A percentile compares a stretch with the other conserved stretches of the same genome.
Conservation (phyloP, 2,113 vertebrate species). For the Mus musculus region DNA sequence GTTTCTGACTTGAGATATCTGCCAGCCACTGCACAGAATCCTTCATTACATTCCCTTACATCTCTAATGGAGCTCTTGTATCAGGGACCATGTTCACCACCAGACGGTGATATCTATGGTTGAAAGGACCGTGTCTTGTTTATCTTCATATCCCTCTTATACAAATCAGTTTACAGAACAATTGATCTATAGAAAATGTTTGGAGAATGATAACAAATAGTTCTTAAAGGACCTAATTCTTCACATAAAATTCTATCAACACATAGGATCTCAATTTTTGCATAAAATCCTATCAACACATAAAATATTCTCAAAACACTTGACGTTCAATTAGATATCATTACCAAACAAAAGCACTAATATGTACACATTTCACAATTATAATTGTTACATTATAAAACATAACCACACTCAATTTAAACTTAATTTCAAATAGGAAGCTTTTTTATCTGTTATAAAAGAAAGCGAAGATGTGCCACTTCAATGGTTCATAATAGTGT, state of each 20-base stretch:
- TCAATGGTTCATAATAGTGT: constrained; percentile 67
- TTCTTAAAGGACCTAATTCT: background rate
- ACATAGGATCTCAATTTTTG: background rate
- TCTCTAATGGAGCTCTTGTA: fast-evolving
- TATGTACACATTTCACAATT: constrained; percentile 44
- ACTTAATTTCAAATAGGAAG: constrained; percentile 17
- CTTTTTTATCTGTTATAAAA: constrained; percentile 47
- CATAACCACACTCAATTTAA: constrained; percentile 54
- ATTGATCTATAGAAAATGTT: background rate
- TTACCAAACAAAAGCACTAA: constrained; percentile 7
- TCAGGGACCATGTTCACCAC: background rate
- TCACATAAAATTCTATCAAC: background rate
- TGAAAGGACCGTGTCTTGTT: background rate
- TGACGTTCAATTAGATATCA: constrained; percentile 14
- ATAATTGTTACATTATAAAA: constrained; percentile 38
- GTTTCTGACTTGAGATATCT: background rate
- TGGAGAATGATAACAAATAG: background rate
- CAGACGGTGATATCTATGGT: background rate
- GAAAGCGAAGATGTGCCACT: constrained; percentile 5
- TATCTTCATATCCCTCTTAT: background rate
- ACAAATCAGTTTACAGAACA: background rate
- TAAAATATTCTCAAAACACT: background rate
- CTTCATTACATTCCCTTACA: background rate
- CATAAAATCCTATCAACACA: background rate
- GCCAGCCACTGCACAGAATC: fast-evolving